These are phyloP conservation scores for Aspidapion aeneum DNA, from an alignment of 2,888 invertebrate species.

Conservation along the genomic window DNA sequence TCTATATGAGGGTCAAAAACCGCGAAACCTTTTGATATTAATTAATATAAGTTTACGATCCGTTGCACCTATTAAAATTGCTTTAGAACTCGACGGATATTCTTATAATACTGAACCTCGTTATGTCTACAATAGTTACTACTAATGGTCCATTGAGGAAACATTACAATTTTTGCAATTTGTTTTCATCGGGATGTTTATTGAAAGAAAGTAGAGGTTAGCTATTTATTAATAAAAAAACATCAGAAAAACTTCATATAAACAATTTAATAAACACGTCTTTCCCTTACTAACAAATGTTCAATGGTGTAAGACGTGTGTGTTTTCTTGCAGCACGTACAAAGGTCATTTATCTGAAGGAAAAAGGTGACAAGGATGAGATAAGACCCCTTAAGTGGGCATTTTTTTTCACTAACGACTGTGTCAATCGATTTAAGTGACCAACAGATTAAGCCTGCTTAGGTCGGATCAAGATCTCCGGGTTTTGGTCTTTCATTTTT, in stretches of 20 bases:
- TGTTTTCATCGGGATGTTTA: background rate
- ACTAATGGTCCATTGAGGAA: background rate
- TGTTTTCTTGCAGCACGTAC: background rate
- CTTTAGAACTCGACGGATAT: background rate
- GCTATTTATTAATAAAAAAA: no score
- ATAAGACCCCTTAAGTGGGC: constrained; percentile 36
- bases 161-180: background rate
- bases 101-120: no score
- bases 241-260: no score
- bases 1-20: background rate
- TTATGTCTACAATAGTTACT: background rate
- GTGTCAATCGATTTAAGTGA: constrained; percentile 37
- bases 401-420: constrained; percentile 39
- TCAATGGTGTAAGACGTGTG: no score
- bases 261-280: no score
- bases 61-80: background rate
- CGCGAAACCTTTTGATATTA: background rate
- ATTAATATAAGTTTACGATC: background rate
- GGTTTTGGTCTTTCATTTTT: background rate
- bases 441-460: constrained; percentile 29
- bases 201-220: background rate
- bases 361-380: constrained; percentile 30
- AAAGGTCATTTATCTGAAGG: constrained; percentile 27
- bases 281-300: no score
- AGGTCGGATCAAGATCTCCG: background rate